A percentile compares a stretch with the other conserved stretches of the same genome.
Evolutionary conservation across 30 jellyfish, hydroid and myxozoan genomes (phyloP).

Genomic region (Aurelia sp.): DNA sequence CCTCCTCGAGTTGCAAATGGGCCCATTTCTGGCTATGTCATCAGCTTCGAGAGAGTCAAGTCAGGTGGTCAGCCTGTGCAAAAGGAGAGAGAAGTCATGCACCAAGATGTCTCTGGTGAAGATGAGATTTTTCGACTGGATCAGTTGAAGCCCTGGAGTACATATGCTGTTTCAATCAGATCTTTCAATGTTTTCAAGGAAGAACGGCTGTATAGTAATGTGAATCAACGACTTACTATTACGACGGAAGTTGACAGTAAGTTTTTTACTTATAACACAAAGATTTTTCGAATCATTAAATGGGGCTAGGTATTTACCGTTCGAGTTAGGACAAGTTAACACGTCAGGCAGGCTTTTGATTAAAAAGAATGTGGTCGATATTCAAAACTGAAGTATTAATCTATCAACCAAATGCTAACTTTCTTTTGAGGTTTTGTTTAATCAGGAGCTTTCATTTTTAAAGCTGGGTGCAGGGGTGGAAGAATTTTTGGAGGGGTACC

Average conservation of each 20-base stretch:
- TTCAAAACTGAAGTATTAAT: too few relatives aligned
- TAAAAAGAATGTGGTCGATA: too few relatives aligned
- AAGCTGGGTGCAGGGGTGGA: too few relatives aligned
- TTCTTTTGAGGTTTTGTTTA: too few relatives aligned
- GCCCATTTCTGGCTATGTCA: constrained; percentile 48
- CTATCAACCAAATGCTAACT: too few relatives aligned
- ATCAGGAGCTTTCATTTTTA: too few relatives aligned
- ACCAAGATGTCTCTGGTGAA: constrained; percentile 51
- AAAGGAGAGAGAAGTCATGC: constrained; percentile 5
- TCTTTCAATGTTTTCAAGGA: constrained; percentile 32
- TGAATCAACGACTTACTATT: constrained; percentile 9
- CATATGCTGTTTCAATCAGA: constrained; percentile 30
- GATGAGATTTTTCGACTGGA: constrained; percentile 36
- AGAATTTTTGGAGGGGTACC: too few relatives aligned
- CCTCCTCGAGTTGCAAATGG: constrained; percentile 48
- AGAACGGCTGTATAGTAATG: constrained; percentile 43
- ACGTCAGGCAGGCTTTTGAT: too few relatives aligned
- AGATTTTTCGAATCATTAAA: too few relatives aligned
- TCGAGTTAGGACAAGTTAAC: too few relatives aligned
- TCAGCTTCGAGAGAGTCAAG: constrained; percentile 48
- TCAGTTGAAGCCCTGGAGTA: constrained; percentile 61
- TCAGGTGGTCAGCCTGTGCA: constrained; percentile 34
- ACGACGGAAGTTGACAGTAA: constrained; percentile 59
- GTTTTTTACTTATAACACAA: neutral
- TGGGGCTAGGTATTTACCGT: too few relatives aligned